Evolutionary conservation across 2,113 vertebrate genomes (phyloP).

Genomic region (Sylvietta virens): DNA sequence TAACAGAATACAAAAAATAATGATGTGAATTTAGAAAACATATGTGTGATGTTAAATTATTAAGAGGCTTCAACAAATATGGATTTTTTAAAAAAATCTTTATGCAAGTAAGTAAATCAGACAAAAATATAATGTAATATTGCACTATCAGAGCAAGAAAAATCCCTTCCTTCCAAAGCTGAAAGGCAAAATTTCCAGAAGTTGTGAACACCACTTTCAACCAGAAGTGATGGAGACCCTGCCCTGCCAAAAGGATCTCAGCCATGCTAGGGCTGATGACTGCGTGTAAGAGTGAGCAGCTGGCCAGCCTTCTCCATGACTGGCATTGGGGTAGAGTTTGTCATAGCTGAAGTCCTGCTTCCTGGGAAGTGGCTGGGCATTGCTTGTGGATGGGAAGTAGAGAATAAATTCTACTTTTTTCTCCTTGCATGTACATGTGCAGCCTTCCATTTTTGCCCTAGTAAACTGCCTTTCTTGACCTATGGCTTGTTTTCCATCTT

Average conservation of each 20-base stretch:
- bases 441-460: background rate
- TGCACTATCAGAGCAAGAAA: background rate
- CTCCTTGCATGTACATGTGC: too few species aligned
- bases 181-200: background rate
- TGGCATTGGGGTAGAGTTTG: background rate
- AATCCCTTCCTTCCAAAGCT: background rate
- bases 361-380: background rate
- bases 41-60: background rate
- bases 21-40: background rate
- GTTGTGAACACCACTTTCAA: background rate
- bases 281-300: fast-evolving
- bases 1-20: background rate
- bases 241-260: fast-evolving
- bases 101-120: background rate
- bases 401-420: background rate
- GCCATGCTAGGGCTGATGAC: fast-evolving
- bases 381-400: background rate
- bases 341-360: background rate
- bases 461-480: background rate
- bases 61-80: background rate
- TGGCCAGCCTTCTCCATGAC: too few species aligned
- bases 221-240: background rate
- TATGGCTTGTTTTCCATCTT: fast-evolving
- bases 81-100: background rate
- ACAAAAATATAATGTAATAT: background rate